phyloP scores from a whole-genome alignment of 2,888 invertebrate species.

The Dynastes hyllus region DNA sequence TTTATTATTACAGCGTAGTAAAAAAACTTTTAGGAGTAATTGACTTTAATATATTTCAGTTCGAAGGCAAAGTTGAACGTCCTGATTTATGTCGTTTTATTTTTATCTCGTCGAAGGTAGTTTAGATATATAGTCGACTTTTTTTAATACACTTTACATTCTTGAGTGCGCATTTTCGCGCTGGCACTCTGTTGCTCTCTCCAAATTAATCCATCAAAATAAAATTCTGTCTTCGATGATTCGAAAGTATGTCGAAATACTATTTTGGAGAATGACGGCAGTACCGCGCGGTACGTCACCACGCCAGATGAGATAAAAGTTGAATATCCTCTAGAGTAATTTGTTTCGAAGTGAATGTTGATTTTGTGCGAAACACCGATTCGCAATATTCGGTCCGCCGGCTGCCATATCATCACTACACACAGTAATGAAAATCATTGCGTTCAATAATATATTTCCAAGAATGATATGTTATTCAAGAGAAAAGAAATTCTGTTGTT shows the following conservation, averaged over 20 bases:
- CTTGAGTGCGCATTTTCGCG: conserved; percentile 18
- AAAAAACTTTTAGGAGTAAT: not conserved
- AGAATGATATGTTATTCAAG: conserved; percentile 19
- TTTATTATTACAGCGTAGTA: not conserved
- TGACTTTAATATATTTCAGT: conserved; percentile 29
- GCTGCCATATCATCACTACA: conserved; percentile 10
- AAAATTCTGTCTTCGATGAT: conserved; percentile 22
- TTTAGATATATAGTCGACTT: not conserved
- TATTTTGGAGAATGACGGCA: conserved; percentile 35
- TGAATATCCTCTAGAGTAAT: conserved; percentile 44
- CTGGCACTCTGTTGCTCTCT: conserved; percentile 18
- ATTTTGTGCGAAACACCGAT: conserved; percentile 34
- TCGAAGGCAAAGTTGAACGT: conserved; percentile 34
- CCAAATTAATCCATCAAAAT: conserved; percentile 39
- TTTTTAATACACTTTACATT: conserved; percentile 15
- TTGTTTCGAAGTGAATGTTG: conserved; percentile 44
- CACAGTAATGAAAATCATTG: conserved; percentile 30
- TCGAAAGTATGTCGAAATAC: conserved; percentile 39
- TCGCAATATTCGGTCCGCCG: conserved; percentile 22
- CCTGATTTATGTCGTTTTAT: conserved; percentile 35
- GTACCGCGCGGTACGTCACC: conserved; percentile 26
- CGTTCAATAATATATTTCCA: conserved; percentile 2
- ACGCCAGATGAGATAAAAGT: conserved; percentile 42
- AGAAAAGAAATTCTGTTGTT: conserved; percentile 12
- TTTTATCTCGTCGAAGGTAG: conserved; percentile 25